Conservation (phyloP, 2,113 vertebrate species). For the Excalfactoria chinensis region DNA sequence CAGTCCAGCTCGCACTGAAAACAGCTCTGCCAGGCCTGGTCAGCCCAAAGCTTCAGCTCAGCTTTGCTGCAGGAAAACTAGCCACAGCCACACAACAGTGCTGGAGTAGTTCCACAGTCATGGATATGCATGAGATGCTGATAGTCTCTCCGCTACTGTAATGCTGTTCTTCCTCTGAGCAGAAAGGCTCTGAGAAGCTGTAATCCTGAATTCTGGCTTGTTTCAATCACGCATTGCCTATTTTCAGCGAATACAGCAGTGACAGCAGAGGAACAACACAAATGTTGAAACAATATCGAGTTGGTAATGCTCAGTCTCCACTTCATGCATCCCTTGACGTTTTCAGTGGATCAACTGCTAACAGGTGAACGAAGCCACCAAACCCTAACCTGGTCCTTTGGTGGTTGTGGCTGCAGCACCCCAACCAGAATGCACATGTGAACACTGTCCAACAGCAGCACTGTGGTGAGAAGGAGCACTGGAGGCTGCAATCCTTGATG, state of each 20-base stretch:
- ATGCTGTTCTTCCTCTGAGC: background rate
- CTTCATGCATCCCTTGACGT: background rate
- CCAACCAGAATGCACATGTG: background rate
- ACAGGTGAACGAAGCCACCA: background rate
- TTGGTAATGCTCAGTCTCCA: background rate
- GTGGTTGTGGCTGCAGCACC: background rate
- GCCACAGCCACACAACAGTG: background rate
- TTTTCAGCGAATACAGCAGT: background rate
- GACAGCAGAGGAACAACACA: fast-evolving
- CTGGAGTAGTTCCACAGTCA: background rate
- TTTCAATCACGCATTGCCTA: background rate
- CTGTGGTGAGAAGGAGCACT: fast-evolving
- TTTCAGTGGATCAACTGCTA: background rate
- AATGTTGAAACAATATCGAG: background rate
- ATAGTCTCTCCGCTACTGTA: background rate
- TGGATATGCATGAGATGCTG: background rate
- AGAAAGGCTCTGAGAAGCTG: background rate
- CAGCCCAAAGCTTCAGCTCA: background rate
- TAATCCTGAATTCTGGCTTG: background rate
- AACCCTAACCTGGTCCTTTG: background rate
- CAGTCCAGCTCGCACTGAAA: background rate
- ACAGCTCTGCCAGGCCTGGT: background rate
- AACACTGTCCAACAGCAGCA: background rate
- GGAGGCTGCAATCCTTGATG: background rate
- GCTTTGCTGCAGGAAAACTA: background rate